Evolutionary conservation across 2,888 invertebrate genomes (phyloP), one percentile per base, ranked within the genome.

Genomic region (Phorcus lineatus): DNA sequence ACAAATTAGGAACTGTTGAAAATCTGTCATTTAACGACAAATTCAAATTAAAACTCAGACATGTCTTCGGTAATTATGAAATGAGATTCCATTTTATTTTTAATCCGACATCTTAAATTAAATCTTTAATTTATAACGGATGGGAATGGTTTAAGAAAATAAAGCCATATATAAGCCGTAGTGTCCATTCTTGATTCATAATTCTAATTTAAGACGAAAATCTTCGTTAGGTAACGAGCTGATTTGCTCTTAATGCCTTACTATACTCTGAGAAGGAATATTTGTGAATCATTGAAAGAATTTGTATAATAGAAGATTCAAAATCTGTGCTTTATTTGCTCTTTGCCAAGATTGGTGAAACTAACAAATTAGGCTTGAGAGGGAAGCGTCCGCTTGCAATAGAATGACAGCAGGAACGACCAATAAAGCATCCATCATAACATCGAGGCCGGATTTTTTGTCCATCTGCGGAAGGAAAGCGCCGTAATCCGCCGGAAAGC

Each of bases 401-500:
- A 28, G 24, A n/a, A 16, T 62, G 62, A 62, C 62, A 62, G 28
- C 24, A 9, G n/a, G 62, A 28, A 62, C 28, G 28, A 62, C 62
- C 62, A 62, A 62, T 62, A 62, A 62, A 13, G 17, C 62, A 62
- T 62, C 62, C 24, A 62, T 62, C 62, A 62, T 62, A 62, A 62
- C 24, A 62, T 62, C 24, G 62, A 62, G 24, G 62, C 62, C 16
- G 62, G 62, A 62, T 62, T 62, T 62, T 62, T 62, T 62, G 62
- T 62, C 62, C 62, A 62, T 62, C 62, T 62, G 62, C 62, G 62
- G 62, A 62, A 62, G 24, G 28, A 28, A 62, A 62, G 28, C 28
- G 62, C 62, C 62, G 62, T 62, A 62, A 62, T 62, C 62, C 62
- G 62, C 62, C 62, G 62, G 62, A 62, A 62, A 62, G 62, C 62